Base-by-base conservation (phyloP, 1,140 invertebrate genomes). In the Gryon sp. region DNA sequence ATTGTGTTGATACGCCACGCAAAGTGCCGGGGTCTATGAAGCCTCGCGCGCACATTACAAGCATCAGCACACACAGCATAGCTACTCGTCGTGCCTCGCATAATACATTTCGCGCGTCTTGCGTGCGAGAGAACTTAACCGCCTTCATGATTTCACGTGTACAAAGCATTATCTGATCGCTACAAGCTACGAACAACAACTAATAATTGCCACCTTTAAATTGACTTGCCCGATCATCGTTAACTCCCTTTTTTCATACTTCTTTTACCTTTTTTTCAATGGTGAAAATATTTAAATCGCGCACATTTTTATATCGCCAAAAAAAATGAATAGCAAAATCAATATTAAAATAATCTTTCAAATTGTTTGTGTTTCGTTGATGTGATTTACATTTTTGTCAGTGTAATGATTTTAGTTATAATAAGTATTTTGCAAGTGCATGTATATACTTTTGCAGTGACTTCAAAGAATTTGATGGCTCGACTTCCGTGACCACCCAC, bases 1-100 rank as follows among this genome's bases (percentile, higher is more conserved):
- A n/a, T 76, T 40, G 59, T 28, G 18, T 32, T 45, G 65, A 65
- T 60, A 70, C 50, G 43, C 50, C 57, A 55, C 73, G 59, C 38
- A 45, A 60, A 55, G 46, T 20, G 36, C 28, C 40, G 20, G 12
- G 59, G 65, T n/a, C n/a, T n/a, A 52, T 69, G 46, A 63, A 68
- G 63, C 68, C 62, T 28, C 52, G 22, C 50, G n/a, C n/a, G n/a
- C 52, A 26, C 55, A 41, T 63, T 48, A 55, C 55, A 7, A 6
- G 15, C 55, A n/a, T n/a, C n/a, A n/a, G 48, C 19, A 6, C 28
- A 36, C 53, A 60, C 59, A 38, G 14, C 60, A 43, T 43, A 45
- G 12, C 32, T 22, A 32, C 48, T 15, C 36, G 24, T 16, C 19
- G 15, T 34, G 15, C 32, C 16, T 12, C 28, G 38, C 40, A 43